A percentile compares a stretch with the other conserved stretches of the same genome.
Conservation (phyloP, 1,140 invertebrate genomes). For the Portunus trituberculatus region DNA sequence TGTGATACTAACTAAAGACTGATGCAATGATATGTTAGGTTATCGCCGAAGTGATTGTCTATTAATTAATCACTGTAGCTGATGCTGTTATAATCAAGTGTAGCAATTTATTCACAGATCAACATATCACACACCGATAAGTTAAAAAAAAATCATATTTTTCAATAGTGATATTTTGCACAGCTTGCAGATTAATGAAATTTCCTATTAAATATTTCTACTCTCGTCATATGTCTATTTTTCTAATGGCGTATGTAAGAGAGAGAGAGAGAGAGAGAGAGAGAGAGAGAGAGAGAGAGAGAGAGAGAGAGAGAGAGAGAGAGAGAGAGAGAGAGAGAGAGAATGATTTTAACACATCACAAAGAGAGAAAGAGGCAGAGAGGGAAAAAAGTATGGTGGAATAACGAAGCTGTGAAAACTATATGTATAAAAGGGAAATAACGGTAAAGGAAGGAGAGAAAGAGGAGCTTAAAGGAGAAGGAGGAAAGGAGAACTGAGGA, state of each 20-base stretch:
- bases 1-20: no score
- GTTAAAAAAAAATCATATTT: no score
- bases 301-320: constrained; percentile 20
- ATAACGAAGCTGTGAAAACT: neutral
- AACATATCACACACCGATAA: no score
- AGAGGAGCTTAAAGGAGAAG: neutral
- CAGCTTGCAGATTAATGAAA: no score
- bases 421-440: neutral
- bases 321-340: neutral
- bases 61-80: neutral
- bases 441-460: neutral
- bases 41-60: neutral
- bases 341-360: neutral
- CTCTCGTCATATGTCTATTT: no score
- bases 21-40: neutral
- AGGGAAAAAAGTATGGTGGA: neutral
- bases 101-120: no score
- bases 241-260: no score
- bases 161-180: no score
- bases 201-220: no score
- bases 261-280: no score
- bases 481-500: neutral
- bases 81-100: no score
- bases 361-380: neutral
- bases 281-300: no score